Evolutionary conservation across 2,113 vertebrate genomes (phyloP).

Genomic region (Phaethornis superciliosus): DNA sequence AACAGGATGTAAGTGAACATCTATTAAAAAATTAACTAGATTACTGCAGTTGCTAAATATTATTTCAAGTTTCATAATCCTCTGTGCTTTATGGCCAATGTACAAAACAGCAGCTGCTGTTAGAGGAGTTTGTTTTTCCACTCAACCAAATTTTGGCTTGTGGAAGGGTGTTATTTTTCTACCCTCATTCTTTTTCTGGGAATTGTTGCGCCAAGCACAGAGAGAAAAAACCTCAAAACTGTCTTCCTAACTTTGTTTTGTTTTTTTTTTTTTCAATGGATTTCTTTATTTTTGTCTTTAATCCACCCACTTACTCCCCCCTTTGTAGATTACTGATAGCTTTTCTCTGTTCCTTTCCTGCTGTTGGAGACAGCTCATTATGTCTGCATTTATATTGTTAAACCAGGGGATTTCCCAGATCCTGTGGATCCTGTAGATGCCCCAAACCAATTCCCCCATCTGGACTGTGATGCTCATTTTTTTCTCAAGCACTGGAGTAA

Average conservation of each 20-base stretch:
- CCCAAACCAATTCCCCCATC: neutral
- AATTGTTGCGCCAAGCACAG: neutral
- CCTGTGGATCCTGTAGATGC: neutral
- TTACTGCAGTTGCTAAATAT: constrained; percentile 30
- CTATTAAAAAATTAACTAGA: constrained; percentile 23
- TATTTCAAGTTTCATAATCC: constrained; percentile 34
- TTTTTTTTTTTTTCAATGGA: neutral
- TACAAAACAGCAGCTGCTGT: constrained; percentile 14
- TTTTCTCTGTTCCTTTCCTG: neutral
- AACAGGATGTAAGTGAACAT: constrained; percentile 13
- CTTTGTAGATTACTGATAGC: neutral
- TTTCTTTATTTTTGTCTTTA: constrained; percentile 15
- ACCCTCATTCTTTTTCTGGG: constrained; percentile 1
- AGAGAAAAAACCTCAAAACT: neutral
- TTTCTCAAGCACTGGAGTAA: neutral
- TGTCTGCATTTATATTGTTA: neutral
- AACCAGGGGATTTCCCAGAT: neutral
- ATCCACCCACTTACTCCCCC: neutral
- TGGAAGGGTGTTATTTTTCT: constrained; percentile 13
- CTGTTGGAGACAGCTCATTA: neutral
- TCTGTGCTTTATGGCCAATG: neutral
- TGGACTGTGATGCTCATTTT: fast-evolving
- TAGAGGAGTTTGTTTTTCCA: constrained; percentile 26
- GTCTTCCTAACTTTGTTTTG: neutral
- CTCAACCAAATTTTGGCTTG: constrained; percentile 16